Base-by-base conservation (phyloP, 2,113 vertebrate species). In the Petroica traversi region DNA sequence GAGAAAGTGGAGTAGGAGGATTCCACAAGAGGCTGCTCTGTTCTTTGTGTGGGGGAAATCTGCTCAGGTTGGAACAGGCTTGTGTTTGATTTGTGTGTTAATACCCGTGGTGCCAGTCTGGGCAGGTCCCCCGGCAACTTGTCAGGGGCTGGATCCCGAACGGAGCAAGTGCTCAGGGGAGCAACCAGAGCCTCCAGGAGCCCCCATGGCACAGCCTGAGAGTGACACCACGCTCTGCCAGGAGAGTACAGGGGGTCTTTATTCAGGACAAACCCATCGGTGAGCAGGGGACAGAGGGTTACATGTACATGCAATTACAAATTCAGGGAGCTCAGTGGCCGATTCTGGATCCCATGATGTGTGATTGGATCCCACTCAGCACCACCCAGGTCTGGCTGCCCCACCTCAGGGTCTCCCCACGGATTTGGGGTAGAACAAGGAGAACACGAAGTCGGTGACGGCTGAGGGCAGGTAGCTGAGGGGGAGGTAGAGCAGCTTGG, bases 391-490 rank as follows among this genome's bases (percentile, higher is more conserved):
- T 36, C 52, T 31, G 61, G n/a, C 77, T 59, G 87, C 38, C 49
- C 43, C 4, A 8, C 25, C 55, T 80, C 1, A 94, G 43, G 97
- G 96, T 19, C 93, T 98, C 78, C 94, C 94, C 17, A 76, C 62
- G 2, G 95, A 80, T 69, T 36, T 95, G 74, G 97, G 68, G 29
- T 9, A 57, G 14, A 73, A 20, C n/a, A 12, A 72, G 19, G 43
- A 0, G 7, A 99, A 36, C 5, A 98, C 1, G 14, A 19, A 29
- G 11, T 99, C 98, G 0, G 59, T 5, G 36, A 99, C n/a, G 58
- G 84, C 97, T 4, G 98, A 98, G 1, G 99, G 99, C 96, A 99
- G 89, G 66, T 98, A 98, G 87, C 98, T 98, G 41, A 98, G 38
- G 18, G 97, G 97, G 29, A 98, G 64, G 95, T 91, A 98, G 78